Percentiles rank a stretch among this genome's conserved stretches.
Evolutionary conservation across 2,113 vertebrate species (phyloP).

Genomic region (Agelaius tricolor): DNA sequence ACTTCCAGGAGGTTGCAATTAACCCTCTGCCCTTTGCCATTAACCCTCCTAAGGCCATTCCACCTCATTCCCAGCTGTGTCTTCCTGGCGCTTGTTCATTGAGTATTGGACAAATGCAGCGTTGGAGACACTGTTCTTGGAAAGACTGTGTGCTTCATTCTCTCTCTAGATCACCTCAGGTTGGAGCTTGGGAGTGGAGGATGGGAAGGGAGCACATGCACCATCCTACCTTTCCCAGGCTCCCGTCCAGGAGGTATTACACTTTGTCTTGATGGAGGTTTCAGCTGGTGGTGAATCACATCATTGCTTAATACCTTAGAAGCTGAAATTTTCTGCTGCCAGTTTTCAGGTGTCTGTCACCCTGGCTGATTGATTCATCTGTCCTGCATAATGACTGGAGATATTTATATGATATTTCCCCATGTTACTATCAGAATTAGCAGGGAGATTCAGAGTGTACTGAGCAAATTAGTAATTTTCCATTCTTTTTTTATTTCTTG

Average conservation of each 20-base stretch:
- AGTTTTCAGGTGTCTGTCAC: background rate
- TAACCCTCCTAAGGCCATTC: background rate
- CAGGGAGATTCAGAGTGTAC: background rate
- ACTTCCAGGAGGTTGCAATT: background rate
- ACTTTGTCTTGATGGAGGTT: background rate
- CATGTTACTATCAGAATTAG: background rate
- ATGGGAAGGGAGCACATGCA: background rate
- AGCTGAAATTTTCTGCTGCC: background rate
- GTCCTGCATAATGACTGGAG: background rate
- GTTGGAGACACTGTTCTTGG: background rate
- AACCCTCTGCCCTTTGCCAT: background rate
- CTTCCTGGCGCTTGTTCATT: background rate
- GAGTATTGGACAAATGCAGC: background rate
- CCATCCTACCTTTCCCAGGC: background rate
- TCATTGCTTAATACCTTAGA: background rate
- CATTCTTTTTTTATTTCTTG: background rate
- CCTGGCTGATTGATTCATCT: background rate
- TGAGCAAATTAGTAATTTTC: background rate
- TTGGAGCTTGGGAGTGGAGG: background rate
- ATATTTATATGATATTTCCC: background rate
- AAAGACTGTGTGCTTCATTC: background rate
- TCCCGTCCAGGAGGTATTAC: background rate
- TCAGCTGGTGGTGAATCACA: background rate
- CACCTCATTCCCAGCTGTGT: accelerated
- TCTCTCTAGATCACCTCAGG: background rate